Evolutionary conservation across 1,140 invertebrate species (phyloP), one percentile per base, ranked within the genome.

Genomic region (Drosophila lacteicornis): DNA sequence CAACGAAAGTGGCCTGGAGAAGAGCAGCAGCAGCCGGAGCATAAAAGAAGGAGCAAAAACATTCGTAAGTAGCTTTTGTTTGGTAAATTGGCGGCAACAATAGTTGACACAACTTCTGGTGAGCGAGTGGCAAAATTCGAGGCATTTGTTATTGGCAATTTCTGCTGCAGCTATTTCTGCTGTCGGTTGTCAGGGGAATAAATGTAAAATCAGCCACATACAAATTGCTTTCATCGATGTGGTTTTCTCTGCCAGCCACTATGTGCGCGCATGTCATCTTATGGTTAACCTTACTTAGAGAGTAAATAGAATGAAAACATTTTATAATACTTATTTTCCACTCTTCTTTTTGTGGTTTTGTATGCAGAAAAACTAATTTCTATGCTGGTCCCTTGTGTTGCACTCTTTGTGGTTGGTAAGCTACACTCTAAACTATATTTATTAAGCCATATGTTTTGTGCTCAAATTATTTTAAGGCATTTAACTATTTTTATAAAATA

Each of bases 1-100:
- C 75, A 59, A 49, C 68, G 22, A 57, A 49, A 57, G 40, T 40
- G 36, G 15, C 12, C 17, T 17, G 8, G 25, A 58, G 42, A 42
- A 27, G 51, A 55, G 33, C 51, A 71, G 43, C 55, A 49, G 38
- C 42, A 43, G 45, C n/a, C 45, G 36, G 43, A 50, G 58, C 46
- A 73, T 73, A 60, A 73, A 73, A 43, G 68, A 17, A 36, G 43
- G 56, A 22, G 67, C 46, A 43, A 27, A 73, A 50, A 73, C 15
- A 55, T 36, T 47, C 38, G 71, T 75, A 75, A 75, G 71, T 75
- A 75, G 70, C 71, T 75, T 75, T 75, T 75, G 69, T 73, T 73
- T 73, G 70, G 67, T 73, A 73, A 75, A 63, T 75, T 75, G 71
- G 56, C 69, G 69, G 68, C 70, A 73, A 73, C 71, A 75, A 75